These are phyloP conservation scores for Phalacrocorax aristotelis DNA, from an alignment of 2,113 vertebrate species.

Conservation along the genomic window DNA sequence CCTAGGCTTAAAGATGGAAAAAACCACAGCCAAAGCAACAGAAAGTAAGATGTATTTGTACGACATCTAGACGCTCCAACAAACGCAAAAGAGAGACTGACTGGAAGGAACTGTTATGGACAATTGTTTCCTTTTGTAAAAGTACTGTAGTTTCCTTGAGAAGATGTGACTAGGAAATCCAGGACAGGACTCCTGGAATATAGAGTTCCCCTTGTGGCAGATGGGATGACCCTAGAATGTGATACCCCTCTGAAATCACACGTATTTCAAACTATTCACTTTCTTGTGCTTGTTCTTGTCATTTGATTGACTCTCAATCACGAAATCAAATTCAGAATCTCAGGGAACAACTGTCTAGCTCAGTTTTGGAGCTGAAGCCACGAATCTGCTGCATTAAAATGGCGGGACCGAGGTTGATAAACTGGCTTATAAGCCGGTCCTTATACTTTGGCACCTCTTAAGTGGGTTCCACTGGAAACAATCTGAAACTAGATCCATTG, in stretches of 20 bases:
- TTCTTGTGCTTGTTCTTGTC: not conserved
- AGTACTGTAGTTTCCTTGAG: not conserved
- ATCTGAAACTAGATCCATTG: not conserved
- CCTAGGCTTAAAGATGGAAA: not conserved
- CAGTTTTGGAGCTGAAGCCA: not conserved
- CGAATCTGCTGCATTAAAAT: not conserved
- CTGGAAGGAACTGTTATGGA: not conserved
- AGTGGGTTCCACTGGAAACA: not conserved
- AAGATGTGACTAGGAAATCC: not conserved
- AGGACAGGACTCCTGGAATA: not conserved
- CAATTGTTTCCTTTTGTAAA: not conserved
- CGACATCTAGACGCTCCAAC: not conserved
- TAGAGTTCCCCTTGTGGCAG: not conserved
- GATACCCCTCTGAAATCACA: not conserved
- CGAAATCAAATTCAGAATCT: not conserved
- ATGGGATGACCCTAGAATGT: not conserved
- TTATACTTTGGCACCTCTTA: not conserved
- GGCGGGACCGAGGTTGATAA: not conserved
- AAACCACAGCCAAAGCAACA: not conserved
- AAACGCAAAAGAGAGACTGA: not conserved
- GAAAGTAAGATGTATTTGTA: not conserved
- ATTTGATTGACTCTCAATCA: not conserved
- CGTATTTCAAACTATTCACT: not conserved
- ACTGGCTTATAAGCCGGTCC: not conserved
- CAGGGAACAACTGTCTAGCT: not conserved